Evolutionary conservation across 1,140 invertebrate species (phyloP).

Genomic region (Drosophila orena): DNA sequence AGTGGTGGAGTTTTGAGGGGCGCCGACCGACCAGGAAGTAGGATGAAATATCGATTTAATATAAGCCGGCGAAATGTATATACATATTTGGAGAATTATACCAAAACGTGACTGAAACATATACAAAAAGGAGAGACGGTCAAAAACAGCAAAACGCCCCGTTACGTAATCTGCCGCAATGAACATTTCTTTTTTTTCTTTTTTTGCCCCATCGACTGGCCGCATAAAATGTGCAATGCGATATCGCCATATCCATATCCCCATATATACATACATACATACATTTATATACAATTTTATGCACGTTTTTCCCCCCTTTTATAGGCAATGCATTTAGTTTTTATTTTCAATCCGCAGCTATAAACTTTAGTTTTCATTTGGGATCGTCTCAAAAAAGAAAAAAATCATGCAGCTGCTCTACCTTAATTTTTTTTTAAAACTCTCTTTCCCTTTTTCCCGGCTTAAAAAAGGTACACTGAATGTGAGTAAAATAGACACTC

Average conservation of each 20-base stretch:
- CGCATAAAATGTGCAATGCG: conserved; percentile 32
- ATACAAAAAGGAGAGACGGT: conserved; percentile 27
- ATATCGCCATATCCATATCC: conserved; percentile 6
- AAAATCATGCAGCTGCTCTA: background rate
- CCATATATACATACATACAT: background rate
- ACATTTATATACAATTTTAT: conserved; percentile 6
- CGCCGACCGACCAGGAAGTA: conserved; percentile 28
- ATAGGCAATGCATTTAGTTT: conserved; percentile 24
- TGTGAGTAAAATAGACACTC: too few species aligned
- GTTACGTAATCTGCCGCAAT: conserved; percentile 40
- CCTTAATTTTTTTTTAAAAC: too few species aligned
- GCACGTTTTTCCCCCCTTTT: conserved; percentile 12
- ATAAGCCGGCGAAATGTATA: conserved; percentile 44
- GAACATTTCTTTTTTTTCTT: conserved; percentile 5
- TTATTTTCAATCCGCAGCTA: conserved; percentile 25
- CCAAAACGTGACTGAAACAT: conserved; percentile 50
- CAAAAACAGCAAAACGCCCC: conserved; percentile 35
- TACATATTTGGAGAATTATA: conserved; percentile 50
- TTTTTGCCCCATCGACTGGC: conserved; percentile 21
- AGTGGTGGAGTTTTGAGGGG: conserved; percentile 27
- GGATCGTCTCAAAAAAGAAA: background rate
- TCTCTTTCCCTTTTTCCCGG: too few species aligned
- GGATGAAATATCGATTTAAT: conserved; percentile 51
- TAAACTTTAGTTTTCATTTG: conserved; percentile 6
- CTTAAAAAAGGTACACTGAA: too few species aligned